phyloP scores from a whole-genome alignment of 2,888 invertebrate species.

The Lithodes maja region DNA sequence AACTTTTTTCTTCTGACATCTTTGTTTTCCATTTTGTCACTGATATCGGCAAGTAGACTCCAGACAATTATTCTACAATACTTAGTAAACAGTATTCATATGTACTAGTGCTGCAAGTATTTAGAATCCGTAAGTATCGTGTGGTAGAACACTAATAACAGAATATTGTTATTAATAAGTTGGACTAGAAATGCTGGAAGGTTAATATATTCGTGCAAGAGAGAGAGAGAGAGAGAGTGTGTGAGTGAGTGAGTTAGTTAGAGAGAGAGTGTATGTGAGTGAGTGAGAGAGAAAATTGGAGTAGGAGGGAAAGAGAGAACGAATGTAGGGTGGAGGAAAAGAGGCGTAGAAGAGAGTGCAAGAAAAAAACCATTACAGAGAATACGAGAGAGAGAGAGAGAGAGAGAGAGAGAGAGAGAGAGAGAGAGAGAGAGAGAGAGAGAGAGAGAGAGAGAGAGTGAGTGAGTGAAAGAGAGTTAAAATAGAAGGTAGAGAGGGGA shows the following conservation, averaged over 20 bases:
- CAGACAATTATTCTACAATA: too few species aligned
- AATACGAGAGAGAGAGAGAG: background rate
- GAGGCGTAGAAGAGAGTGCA: background rate
- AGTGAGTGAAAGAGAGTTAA: background rate
- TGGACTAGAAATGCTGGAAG: too few species aligned
- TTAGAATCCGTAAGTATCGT: too few species aligned
- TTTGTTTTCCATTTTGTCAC: too few species aligned
- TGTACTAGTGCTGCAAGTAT: too few species aligned
- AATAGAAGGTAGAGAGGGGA: background rate
- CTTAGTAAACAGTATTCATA: too few species aligned
- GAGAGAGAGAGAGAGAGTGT: background rate
- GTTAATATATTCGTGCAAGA: too few species aligned
- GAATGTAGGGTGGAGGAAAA: background rate
- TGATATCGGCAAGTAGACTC: too few species aligned
- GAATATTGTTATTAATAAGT: too few species aligned
- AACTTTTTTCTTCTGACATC: too few species aligned
- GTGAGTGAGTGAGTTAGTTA: background rate
- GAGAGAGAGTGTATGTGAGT: background rate
- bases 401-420: too few species aligned
- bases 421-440: background rate
- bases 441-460: background rate
- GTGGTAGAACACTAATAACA: too few species aligned
- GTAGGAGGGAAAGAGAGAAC: background rate
- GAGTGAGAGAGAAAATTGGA: background rate
- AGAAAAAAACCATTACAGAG: background rate